Evolutionary conservation across 2,888 invertebrate species (phyloP).

Genomic region (Ryuthela nishihirai): DNA sequence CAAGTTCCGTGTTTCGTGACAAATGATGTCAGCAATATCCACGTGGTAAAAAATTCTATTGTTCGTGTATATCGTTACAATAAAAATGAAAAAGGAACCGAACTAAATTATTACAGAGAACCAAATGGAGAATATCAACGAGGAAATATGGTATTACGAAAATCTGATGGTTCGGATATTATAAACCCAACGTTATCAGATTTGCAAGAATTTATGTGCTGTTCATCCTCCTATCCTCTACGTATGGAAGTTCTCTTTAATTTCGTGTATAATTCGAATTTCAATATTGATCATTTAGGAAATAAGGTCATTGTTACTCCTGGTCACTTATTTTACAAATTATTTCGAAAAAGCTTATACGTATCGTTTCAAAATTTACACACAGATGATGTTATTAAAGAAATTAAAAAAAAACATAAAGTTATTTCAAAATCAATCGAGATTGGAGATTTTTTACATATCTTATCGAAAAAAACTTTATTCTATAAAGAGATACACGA

Average conservation of each 20-base stretch:
- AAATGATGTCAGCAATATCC: constrained; percentile 15
- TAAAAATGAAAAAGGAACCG: constrained; percentile 12
- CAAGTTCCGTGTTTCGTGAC: constrained; percentile 21
- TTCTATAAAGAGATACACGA: constrained; percentile 10
- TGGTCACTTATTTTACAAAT: constrained; percentile 16
- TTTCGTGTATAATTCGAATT: background rate
- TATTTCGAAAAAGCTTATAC: constrained; percentile 13
- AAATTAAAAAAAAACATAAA: background rate
- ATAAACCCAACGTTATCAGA: too few relatives aligned
- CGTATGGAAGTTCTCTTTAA: constrained; percentile 4
- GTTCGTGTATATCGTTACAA: constrained; percentile 10
- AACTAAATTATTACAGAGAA: constrained; percentile 7
- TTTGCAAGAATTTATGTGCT: too few relatives aligned
- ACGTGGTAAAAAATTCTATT: constrained; percentile 6
- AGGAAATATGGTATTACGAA: too few relatives aligned
- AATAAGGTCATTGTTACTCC: constrained; percentile 14
- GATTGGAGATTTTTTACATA: constrained; percentile 12
- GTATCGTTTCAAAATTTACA: constrained; percentile 2
- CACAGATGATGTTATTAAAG: background rate
- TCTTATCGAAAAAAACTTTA: constrained; percentile 15
- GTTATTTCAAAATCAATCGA: constrained; percentile 11
- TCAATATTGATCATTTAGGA: constrained; percentile 20
- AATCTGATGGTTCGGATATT: too few relatives aligned
- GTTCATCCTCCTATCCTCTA: constrained; percentile 6
- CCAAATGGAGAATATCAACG: too few relatives aligned